Evolutionary conservation across 92 coral and sea anemone species (phyloP).

Genomic region (Montipora capitata): DNA sequence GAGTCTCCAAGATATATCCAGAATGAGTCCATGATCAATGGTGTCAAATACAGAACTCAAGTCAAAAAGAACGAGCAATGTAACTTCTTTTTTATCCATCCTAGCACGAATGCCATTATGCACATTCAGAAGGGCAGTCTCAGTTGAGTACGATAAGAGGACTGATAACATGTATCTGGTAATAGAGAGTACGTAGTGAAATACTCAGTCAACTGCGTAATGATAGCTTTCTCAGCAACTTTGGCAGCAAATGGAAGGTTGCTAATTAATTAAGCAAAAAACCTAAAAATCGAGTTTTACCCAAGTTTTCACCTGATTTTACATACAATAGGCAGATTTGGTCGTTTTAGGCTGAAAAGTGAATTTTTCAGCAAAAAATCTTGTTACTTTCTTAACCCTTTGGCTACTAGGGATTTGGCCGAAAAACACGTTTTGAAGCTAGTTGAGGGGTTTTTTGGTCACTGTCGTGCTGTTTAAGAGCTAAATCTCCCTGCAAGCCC

Average conservation of each 20-base stretch:
- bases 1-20: conserved; percentile 47
- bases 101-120: conserved; percentile 49
- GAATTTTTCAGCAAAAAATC: too few species aligned
- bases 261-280: too few species aligned
- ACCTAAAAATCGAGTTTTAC: too few species aligned
- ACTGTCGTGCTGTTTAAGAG: too few species aligned
- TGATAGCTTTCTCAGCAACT: background rate
- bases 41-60: conserved; percentile 49
- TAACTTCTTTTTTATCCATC: conserved; percentile 40
- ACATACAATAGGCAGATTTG: too few species aligned
- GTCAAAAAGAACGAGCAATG: background rate
- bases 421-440: too few species aligned
- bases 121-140: conserved; percentile 51
- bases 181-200: conserved; percentile 20
- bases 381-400: too few species aligned
- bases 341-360: too few species aligned
- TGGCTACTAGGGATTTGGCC: too few species aligned
- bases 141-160: conserved; percentile 39
- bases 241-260: background rate
- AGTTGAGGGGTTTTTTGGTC: too few species aligned
- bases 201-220: conserved; percentile 24
- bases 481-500: too few species aligned
- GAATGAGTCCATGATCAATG: conserved; percentile 34
- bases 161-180: background rate
- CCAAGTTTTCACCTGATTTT: too few species aligned